These are phyloP conservation scores for Trichacis sp. DNA, from an alignment of 2,888 invertebrate genomes.

Conservation along the genomic window DNA sequence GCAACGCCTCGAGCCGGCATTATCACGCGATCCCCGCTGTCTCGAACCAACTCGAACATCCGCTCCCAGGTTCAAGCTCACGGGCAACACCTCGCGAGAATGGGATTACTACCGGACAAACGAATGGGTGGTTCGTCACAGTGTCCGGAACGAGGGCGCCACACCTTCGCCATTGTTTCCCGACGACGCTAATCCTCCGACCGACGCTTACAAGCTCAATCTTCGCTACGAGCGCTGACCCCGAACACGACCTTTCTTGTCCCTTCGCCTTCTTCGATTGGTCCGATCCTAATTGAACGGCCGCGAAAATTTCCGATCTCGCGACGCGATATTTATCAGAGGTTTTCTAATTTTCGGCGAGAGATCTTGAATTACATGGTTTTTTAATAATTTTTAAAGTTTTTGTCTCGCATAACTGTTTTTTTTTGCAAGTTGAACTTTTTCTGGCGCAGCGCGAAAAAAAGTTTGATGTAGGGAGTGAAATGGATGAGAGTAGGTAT, in stretches of 20 bases:
- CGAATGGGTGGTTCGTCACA: conserved; percentile 45
- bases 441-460: no score
- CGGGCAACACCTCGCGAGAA: conserved; percentile 45
- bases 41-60: conserved; percentile 44
- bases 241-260: conserved; percentile 37
- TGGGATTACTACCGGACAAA: conserved; percentile 38
- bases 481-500: no score
- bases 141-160: conserved; percentile 45
- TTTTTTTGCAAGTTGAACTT: no score
- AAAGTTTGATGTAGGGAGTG: no score
- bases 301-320: no score
- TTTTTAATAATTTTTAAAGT: conserved; percentile 4
- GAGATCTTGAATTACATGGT: conserved; percentile 39
- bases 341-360: no score
- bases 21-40: conserved; percentile 65
- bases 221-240: conserved; percentile 48
- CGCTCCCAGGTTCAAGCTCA: conserved; percentile 39
- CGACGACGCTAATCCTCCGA: conserved; percentile 45
- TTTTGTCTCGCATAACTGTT: neutral
- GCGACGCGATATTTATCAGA: no score
- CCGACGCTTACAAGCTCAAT: conserved; percentile 51
- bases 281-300: conserved; percentile 17
- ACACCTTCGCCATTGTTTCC: conserved; percentile 61
- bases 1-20: conserved; percentile 66
- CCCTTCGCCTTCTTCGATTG: conserved; percentile 68